Conservation (phyloP, 2,888 invertebrate genomes). For the Ophonus ardosiacus region DNA sequence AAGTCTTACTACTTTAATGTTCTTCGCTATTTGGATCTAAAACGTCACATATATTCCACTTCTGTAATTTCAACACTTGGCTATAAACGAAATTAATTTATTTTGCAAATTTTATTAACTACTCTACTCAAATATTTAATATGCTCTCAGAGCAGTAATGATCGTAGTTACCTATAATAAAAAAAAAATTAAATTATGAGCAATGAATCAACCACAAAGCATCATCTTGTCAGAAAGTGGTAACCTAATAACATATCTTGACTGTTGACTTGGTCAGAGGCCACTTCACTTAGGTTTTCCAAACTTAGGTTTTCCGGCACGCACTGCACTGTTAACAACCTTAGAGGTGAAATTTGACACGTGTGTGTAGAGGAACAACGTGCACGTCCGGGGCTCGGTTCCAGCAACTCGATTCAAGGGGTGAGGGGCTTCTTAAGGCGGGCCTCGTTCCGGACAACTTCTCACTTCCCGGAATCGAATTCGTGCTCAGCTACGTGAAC, state of each 20-base stretch:
- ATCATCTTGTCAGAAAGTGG: neutral
- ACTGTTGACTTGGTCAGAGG: neutral
- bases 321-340: neutral
- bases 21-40: too few species aligned
- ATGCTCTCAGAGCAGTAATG: too few species aligned
- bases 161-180: too few species aligned
- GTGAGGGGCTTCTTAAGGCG: neutral
- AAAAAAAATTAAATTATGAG: too few species aligned
- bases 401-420: neutral
- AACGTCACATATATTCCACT: too few species aligned
- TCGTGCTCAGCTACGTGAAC: slow-evolving; percentile 23
- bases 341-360: slow-evolving; percentile 9
- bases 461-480: slow-evolving; percentile 10
- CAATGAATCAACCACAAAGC: too few species aligned
- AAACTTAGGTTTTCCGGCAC: neutral
- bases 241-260: slow-evolving; percentile 16
- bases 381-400: neutral
- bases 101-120: too few species aligned
- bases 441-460: neutral
- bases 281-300: slow-evolving; percentile 36
- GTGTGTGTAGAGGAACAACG: neutral
- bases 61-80: too few species aligned
- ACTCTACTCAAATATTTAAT: too few species aligned
- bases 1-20: too few species aligned
- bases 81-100: too few species aligned